Evolutionary conservation across 2,888 invertebrate species (phyloP).

Genomic region (Heliconius aoede): DNA sequence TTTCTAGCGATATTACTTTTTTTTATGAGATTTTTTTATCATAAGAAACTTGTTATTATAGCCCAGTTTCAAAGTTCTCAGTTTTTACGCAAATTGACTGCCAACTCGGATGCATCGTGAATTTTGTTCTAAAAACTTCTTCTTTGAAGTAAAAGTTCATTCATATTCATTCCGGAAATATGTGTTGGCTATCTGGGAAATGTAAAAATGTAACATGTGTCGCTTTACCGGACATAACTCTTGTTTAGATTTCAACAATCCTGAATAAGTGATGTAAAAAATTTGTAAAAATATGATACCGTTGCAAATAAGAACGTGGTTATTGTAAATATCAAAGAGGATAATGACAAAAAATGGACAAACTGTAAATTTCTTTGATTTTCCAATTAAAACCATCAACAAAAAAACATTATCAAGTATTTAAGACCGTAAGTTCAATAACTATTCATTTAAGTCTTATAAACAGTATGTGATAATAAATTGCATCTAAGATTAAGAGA

Average conservation of each 20-base stretch:
- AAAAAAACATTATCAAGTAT: too few species aligned
- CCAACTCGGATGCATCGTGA: conserved; percentile 41
- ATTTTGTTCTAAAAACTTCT: conserved; percentile 45
- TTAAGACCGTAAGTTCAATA: too few species aligned
- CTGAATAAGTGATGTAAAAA: background rate
- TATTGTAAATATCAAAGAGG: background rate
- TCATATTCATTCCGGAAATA: conserved; percentile 40
- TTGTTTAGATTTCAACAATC: conserved; percentile 6
- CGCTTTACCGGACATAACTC: background rate
- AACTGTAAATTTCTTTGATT: too few species aligned
- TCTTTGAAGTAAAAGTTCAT: conserved; percentile 41
- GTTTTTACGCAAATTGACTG: conserved; percentile 45
- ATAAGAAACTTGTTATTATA: conserved; percentile 36
- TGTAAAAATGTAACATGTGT: conserved; percentile 27
- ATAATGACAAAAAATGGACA: background rate
- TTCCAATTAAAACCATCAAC: too few species aligned
- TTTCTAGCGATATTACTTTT: background rate
- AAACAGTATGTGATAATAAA: too few species aligned
- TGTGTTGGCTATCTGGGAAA: conserved; percentile 35
- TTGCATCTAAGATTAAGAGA: too few species aligned
- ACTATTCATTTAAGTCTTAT: too few species aligned
- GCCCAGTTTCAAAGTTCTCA: conserved; percentile 34
- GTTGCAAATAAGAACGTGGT: background rate
- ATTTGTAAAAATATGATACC: background rate
- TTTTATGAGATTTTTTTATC: conserved; percentile 20